Conservation (phyloP, 2,888 invertebrate genomes). For the Aleiodes testaceus region DNA sequence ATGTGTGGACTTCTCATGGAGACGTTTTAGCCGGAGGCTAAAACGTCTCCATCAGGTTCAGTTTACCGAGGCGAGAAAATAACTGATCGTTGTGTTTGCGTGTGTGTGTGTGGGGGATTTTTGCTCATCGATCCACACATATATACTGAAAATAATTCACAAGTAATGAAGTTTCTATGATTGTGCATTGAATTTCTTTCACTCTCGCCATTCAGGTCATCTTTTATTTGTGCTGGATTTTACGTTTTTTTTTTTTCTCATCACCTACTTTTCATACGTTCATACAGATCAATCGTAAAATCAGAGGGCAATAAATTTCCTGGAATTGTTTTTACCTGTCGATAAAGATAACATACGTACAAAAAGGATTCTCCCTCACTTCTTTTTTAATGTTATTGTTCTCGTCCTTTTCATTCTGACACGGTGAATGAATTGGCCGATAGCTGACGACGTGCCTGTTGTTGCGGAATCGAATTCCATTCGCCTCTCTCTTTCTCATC, state of each 20-base stretch:
- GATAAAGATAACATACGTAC: not conserved
- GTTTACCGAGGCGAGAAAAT: conserved; percentile 54
- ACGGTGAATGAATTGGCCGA: conserved; percentile 29
- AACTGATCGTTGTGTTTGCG: conserved; percentile 50
- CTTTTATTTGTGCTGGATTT: no score
- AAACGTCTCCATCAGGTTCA: conserved; percentile 28
- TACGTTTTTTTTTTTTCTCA: not conserved
- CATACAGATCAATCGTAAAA: no score
- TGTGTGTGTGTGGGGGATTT: conserved; percentile 41
- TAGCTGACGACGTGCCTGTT: conserved; percentile 33
- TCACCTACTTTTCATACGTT: not conserved
- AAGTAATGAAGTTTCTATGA: not conserved
- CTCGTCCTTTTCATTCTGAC: conserved; percentile 28
- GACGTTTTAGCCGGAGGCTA: conserved; percentile 42
- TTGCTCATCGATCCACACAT: conserved; percentile 43
- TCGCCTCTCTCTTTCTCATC: conserved; percentile 5
- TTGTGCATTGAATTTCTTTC: not conserved
- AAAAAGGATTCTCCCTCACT: conserved; percentile 9
- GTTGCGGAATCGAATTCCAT: conserved; percentile 34
- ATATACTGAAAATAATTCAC: not conserved
- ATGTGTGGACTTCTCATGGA: no score
- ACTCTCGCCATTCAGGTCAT: no score
- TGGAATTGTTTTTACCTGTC: not conserved
- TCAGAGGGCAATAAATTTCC: not conserved
- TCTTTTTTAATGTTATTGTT: conserved; percentile 26